phyloP scores from a whole-genome alignment of 1,140 invertebrate species.

The Drosophila eugracilis region DNA sequence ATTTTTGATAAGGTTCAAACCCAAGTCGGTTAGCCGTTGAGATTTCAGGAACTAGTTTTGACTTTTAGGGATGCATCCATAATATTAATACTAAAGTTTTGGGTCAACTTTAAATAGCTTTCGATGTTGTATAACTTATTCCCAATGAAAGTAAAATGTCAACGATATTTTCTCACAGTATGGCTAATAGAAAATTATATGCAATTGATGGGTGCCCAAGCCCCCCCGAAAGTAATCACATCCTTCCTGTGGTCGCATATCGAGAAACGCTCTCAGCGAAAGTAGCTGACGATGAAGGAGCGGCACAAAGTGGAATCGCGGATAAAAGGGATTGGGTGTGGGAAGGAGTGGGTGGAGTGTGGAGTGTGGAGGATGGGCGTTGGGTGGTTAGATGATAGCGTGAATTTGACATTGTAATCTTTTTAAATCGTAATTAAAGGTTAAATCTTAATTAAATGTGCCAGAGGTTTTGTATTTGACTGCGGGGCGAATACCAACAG shows the following conservation, averaged over 20 bases:
- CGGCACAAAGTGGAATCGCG: slow-evolving; percentile 22
- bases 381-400: slow-evolving; percentile 22
- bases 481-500: slow-evolving; percentile 31
- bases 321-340: slow-evolving; percentile 12
- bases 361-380: not conserved
- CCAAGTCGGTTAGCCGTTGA: no score
- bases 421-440: slow-evolving; percentile 82
- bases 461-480: slow-evolving; percentile 18
- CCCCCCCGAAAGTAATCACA: slow-evolving; percentile 51
- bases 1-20: no score
- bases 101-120: no score
- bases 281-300: slow-evolving; percentile 31
- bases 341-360: not conserved
- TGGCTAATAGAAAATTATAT: slow-evolving; percentile 58
- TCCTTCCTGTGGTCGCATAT: slow-evolving; percentile 44
- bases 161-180: not conserved
- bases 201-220: slow-evolving; percentile 15
- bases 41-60: no score
- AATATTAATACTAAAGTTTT: no score
- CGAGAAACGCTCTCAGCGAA: slow-evolving; percentile 32
- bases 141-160: no score
- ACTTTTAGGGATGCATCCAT: no score
- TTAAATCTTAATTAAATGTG: slow-evolving; percentile 78
- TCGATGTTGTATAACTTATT: no score
- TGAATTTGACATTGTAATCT: slow-evolving; percentile 71